Evolutionary conservation across 2,888 invertebrate genomes (phyloP).

Genomic region (Gisinianus flammeolus): DNA sequence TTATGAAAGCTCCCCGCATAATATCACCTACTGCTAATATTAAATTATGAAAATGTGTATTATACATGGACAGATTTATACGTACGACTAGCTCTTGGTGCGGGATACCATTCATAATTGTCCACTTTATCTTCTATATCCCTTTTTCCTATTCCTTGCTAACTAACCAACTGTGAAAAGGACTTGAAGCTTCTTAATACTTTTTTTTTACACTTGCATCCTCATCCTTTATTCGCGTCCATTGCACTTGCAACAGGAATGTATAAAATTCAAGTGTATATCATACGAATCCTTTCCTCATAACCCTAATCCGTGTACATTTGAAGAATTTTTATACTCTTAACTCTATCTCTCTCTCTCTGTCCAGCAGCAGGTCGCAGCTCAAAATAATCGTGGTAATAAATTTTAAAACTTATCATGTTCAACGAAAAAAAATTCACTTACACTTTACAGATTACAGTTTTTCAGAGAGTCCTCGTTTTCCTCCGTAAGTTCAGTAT

Average conservation of each 20-base stretch:
- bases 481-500: no score
- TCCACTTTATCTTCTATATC: constrained; percentile 15
- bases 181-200: not conserved
- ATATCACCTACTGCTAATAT: no score
- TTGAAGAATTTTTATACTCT: not conserved
- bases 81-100: no score
- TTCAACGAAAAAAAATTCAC: no score
- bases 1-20: no score
- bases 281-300: not conserved
- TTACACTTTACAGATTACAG: no score
- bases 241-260: constrained; percentile 5
- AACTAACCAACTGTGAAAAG: constrained; percentile 19
- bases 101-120: constrained; percentile 9
- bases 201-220: not conserved
- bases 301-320: not conserved
- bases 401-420: no score
- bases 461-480: no score
- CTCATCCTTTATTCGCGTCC: constrained; percentile 12
- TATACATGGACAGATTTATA: no score
- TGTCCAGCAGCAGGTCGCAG: no score
- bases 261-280: not conserved
- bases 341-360: not conserved
- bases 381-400: no score
- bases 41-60: no score
- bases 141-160: not conserved